Evolutionary conservation across 2,113 vertebrate genomes (phyloP).

Genomic region (Tamias sibiricus): DNA sequence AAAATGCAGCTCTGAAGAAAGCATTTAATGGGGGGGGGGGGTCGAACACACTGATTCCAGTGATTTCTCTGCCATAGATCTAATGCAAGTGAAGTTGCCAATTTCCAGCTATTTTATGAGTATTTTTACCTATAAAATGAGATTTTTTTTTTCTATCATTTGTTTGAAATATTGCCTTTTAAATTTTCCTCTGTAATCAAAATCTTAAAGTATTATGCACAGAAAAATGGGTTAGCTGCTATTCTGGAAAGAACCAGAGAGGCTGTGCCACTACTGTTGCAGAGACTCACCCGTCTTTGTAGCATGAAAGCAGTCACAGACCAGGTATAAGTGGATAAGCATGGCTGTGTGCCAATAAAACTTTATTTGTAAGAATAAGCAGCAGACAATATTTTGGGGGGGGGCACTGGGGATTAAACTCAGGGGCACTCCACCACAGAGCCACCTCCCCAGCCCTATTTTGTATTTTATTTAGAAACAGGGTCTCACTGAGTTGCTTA

Average conservation of each 20-base stretch:
- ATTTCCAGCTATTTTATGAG: not conserved
- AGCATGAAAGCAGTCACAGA: not conserved
- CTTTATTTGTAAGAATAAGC: not conserved
- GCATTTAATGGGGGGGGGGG: not conserved
- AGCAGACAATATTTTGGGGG: too few relatives aligned
- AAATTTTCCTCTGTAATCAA: not conserved
- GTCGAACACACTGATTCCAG: not conserved
- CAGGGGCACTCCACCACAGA: too few relatives aligned
- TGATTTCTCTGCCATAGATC: not conserved
- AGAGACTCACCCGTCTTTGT: not conserved
- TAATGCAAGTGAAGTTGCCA: not conserved
- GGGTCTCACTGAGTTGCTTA: too few relatives aligned
- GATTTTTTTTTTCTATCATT: not conserved
- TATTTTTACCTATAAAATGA: not conserved
- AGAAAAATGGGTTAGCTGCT: not conserved
- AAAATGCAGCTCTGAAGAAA: not conserved
- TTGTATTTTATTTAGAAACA: too few relatives aligned
- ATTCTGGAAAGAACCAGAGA: not conserved
- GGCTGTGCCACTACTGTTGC: not conserved
- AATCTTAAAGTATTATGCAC: not conserved
- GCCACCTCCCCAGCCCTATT: too few relatives aligned
- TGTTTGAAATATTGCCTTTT: not conserved
- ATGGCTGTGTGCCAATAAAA: not conserved
- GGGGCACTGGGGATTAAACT: too few relatives aligned
- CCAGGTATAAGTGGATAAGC: not conserved